These are phyloP conservation scores for Lordiphosa stackelbergi DNA, from an alignment of 1,140 invertebrate genomes.

Conservation along the genomic window DNA sequence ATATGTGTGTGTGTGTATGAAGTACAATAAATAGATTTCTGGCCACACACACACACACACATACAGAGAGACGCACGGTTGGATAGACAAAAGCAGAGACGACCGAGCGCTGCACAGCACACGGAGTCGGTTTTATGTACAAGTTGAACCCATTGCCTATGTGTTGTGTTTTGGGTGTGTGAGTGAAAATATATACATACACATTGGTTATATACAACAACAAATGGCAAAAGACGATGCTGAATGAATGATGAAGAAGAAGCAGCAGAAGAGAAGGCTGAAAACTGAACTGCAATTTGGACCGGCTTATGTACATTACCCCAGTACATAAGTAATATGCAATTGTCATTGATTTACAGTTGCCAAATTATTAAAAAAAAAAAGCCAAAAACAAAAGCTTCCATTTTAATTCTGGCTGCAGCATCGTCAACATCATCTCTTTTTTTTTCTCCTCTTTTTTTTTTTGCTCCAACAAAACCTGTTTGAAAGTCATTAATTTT, in stretches of 20 bases:
- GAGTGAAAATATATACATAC: slow-evolving; percentile 41
- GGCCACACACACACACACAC: slow-evolving; percentile 24
- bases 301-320: too few relatives aligned
- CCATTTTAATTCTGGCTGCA: slow-evolving; percentile 1
- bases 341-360: too few relatives aligned
- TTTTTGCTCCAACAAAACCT: slow-evolving; percentile 42
- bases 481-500: slow-evolving; percentile 67
- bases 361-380: too few relatives aligned
- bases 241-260: slow-evolving; percentile 22
- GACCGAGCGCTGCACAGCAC: slow-evolving; percentile 33
- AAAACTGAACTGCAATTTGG: slow-evolving; percentile 39
- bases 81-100: slow-evolving; percentile 72
- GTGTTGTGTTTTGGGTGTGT: slow-evolving; percentile 24
- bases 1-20: background rate
- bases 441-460: slow-evolving; percentile 20
- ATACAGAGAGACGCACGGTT: slow-evolving; percentile 47
- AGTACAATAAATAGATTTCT: slow-evolving; percentile 39
- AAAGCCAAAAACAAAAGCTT: too few relatives aligned
- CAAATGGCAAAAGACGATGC: slow-evolving; percentile 38
- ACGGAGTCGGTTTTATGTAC: slow-evolving; percentile 53
- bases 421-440: slow-evolving; percentile 37
- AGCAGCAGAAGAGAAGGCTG: slow-evolving; percentile 17
- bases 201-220: slow-evolving; percentile 45
- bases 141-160: slow-evolving; percentile 63
- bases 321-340: too few relatives aligned